Base-by-base conservation (phyloP, 2,888 invertebrate species). In the Capitulum mitella region DNA sequence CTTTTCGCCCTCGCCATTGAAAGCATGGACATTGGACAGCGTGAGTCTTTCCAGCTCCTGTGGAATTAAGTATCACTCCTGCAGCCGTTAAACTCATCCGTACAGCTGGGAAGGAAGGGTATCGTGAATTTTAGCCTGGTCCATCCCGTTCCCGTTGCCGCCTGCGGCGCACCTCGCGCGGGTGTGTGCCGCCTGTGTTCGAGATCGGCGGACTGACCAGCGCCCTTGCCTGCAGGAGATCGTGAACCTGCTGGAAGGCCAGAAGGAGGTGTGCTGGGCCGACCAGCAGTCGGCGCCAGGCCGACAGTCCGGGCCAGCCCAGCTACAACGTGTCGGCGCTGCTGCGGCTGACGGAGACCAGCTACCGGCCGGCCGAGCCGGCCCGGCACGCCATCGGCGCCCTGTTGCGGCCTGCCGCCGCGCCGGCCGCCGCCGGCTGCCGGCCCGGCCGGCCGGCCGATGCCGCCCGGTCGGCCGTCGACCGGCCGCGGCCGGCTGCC, bases 201-300 rank as follows among this genome's bases (percentile, higher is more conserved):
- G n/a, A n/a, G n/a, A n/a, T n/a, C n/a, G n/a, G n/a, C n/a, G n/a
- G n/a, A n/a, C n/a, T n/a, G n/a, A n/a, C n/a, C n/a, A n/a, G n/a
- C n/a, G n/a, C n/a, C n/a, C n/a, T n/a, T n/a, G n/a, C n/a, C 34
- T 3, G 5, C 75, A 75, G 75, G 75, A 75, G 75, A 12, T 75
- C 8, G 29, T 43, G n/a, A 26, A 29, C 16, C 75, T 75, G 75
- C 46, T 75, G 43, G 75, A 75, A 29, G 75, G 75, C 14, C 43
- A 46, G n/a, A 75, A 75, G 75, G 75, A 75, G 46, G 75, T 75
- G 46, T 43, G 43, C 75, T 75, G 75, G 75, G 75, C 46, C 26
- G 75, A 75, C 46, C 75, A 29, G 43, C 46, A 46, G 43, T 26
- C 19, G n/a, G 46, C 75, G 29, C 43, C 29, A n/a, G 29, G 29